Evolutionary conservation across 1,140 invertebrate genomes (phyloP).

Genomic region (Akabosia matsudoensis): DNA sequence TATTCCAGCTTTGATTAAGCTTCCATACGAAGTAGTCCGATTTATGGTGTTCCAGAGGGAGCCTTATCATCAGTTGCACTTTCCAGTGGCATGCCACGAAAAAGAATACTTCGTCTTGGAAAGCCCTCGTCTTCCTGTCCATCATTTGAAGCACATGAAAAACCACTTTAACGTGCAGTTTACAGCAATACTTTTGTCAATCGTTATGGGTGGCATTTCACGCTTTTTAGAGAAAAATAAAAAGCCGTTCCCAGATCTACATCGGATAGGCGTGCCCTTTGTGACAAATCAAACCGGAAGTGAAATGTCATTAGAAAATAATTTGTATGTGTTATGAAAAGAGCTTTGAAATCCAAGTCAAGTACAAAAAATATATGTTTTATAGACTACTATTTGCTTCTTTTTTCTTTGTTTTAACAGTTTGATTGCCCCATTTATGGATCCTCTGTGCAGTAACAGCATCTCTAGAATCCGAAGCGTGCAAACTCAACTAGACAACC

Average conservation of each 20-base stretch:
- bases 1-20: neutral
- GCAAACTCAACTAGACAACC: neutral
- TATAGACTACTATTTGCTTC: neutral
- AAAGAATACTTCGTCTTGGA: conserved; percentile 11
- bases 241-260: neutral
- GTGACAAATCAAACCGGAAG: neutral
- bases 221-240: neutral
- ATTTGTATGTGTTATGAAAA: neutral
- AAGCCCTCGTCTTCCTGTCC: neutral
- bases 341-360: neutral
- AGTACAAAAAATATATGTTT: neutral
- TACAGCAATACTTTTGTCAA: neutral
- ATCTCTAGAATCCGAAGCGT: neutral
- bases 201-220: neutral
- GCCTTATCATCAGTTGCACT: neutral
- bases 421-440: neutral
- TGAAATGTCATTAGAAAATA: neutral
- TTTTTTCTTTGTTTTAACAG: neutral
- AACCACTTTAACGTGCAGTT: neutral
- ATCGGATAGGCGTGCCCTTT: neutral
- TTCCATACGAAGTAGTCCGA: neutral
- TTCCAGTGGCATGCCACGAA: neutral
- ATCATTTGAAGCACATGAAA: neutral
- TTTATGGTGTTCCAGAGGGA: neutral
- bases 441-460: too few relatives aligned